phyloP scores from a whole-genome alignment of 1,140 invertebrate species.

The Brachionus koreanus region DNA sequence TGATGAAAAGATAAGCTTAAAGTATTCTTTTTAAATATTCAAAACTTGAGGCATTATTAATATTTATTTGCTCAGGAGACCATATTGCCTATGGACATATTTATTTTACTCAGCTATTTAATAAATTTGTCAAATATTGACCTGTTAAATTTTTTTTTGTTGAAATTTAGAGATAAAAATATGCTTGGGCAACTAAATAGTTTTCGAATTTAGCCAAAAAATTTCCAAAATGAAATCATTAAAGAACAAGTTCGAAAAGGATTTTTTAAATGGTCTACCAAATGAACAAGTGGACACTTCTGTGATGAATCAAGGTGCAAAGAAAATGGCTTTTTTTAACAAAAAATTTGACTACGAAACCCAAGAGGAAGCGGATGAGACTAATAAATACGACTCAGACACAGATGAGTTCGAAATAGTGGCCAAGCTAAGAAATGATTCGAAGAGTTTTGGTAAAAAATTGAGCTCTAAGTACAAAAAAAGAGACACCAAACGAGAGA shows the following conservation, averaged over 20 bases:
- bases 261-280: neutral
- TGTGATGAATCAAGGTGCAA: neutral
- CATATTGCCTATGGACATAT: neutral
- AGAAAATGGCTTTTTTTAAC: slow-evolving; percentile 11
- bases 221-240: neutral
- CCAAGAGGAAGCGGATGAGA: neutral
- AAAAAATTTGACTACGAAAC: slow-evolving; percentile 9
- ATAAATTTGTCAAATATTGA: neutral
- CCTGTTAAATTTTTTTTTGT: neutral
- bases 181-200: neutral
- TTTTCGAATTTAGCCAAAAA: neutral
- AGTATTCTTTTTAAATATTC: neutral
- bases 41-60: neutral
- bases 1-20: neutral
- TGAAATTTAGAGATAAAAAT: neutral
- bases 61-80: neutral
- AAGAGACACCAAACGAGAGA: slow-evolving; percentile 6
- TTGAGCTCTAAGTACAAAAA: slow-evolving; percentile 30
- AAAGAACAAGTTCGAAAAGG: neutral
- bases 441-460: slow-evolving; percentile 20
- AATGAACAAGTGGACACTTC: neutral
- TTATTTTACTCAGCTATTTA: neutral
- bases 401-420: neutral
- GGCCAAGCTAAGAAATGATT: neutral
- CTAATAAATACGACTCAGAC: neutral